These are phyloP conservation scores for Nemotelus nigrinus DNA, from an alignment of 2,888 invertebrate species.

Conservation along the genomic window DNA sequence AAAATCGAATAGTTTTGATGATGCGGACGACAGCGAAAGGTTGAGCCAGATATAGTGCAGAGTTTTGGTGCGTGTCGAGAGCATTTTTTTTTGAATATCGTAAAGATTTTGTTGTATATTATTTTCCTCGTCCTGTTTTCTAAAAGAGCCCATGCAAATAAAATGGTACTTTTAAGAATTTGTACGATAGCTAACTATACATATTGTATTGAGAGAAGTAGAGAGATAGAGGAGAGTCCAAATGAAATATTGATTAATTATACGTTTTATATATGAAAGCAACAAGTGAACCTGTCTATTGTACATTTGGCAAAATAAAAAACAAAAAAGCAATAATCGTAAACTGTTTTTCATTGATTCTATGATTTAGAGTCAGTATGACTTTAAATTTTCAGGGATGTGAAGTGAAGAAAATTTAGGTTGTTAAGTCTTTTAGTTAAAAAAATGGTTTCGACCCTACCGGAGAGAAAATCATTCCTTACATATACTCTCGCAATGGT, in stretches of 20 bases:
- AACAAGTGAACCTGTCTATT: conserved; percentile 21
- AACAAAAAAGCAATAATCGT: not conserved
- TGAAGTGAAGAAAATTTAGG: not conserved
- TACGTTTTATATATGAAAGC: conserved; percentile 24
- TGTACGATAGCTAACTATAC: conserved; percentile 18
- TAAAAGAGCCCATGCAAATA: not conserved
- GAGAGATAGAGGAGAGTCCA: not conserved
- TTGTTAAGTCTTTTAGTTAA: not conserved
- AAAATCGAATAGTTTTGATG: conserved; percentile 10
- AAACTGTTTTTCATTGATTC: too few relatives aligned
- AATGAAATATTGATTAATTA: conserved; percentile 18
- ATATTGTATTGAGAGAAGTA: not conserved
- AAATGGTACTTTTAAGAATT: conserved; percentile 18
- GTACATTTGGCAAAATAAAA: conserved; percentile 18
- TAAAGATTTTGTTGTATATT: conserved; percentile 23
- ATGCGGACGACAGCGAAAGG: not conserved
- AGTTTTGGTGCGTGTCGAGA: not conserved
- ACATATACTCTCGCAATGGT: too few relatives aligned
- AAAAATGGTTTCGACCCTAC: not conserved
- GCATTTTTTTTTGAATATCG: conserved; percentile 16
- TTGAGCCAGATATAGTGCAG: not conserved
- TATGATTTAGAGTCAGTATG: too few relatives aligned
- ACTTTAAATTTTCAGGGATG: not conserved
- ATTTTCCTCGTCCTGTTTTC: not conserved
- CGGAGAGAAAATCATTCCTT: too few relatives aligned